These are phyloP conservation scores for Glaucopsyche alexis DNA, from an alignment of 2,888 invertebrate species.

Conservation along the genomic window DNA sequence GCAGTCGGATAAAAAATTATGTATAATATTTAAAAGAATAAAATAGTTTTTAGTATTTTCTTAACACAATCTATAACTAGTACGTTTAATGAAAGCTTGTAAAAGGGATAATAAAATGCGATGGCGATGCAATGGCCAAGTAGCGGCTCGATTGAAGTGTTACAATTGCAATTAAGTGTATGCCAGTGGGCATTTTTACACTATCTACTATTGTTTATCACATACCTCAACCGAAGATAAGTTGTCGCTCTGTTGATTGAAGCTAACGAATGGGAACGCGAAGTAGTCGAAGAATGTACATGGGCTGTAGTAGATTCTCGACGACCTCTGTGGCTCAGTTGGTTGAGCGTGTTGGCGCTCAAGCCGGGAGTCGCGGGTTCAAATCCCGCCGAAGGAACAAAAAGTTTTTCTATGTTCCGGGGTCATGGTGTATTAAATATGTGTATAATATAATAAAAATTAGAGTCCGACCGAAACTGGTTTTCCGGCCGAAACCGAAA, in stretches of 20 bases:
- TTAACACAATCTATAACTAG: background rate
- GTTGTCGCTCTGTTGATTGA: background rate
- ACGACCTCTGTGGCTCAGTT: too few species aligned
- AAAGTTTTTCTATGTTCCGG: too few species aligned
- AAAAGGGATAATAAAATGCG: constrained; percentile 6
- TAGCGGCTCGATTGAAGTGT: background rate
- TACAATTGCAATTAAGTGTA: constrained; percentile 7
- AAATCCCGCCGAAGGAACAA: too few species aligned
- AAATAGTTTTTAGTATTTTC: background rate
- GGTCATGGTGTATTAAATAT: too few species aligned
- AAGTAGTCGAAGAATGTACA: background rate
- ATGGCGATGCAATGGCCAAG: background rate
- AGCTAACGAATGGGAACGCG: background rate
- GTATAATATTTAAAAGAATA: too few species aligned
- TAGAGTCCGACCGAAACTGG: too few species aligned
- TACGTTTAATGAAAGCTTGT: background rate
- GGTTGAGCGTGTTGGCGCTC: too few species aligned
- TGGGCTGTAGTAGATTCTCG: background rate
- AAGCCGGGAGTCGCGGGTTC: too few species aligned
- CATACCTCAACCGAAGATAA: background rate
- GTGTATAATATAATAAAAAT: too few species aligned
- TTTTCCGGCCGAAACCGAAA: too few species aligned
- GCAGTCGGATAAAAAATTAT: too few species aligned
- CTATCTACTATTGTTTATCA: background rate
- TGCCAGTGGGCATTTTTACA: constrained; percentile 6